Conservation (phyloP, 2,113 vertebrate genomes). For the Lanius collurio region DNA sequence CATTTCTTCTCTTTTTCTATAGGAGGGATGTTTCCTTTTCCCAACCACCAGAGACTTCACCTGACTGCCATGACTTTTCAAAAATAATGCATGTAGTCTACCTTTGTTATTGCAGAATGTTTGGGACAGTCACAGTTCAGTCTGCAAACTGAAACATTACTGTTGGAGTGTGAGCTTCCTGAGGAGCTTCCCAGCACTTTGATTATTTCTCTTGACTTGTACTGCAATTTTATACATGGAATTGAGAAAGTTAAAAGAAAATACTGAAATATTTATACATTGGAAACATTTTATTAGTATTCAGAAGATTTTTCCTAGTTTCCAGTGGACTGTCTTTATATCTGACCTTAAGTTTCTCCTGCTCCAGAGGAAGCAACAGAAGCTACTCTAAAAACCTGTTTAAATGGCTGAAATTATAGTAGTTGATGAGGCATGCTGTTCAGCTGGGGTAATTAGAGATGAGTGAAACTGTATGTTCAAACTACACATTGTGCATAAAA, state of each 20-base stretch:
- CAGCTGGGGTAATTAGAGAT: not conserved
- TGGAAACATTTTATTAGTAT: not conserved
- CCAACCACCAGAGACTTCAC: not conserved
- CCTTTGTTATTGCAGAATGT: not conserved
- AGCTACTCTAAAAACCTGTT: not conserved
- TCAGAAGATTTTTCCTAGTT: not conserved
- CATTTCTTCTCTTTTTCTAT: not conserved
- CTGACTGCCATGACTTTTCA: not conserved
- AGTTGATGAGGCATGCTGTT: not conserved
- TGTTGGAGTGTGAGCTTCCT: not conserved
- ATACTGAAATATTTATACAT: not conserved
- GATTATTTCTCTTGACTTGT: not conserved
- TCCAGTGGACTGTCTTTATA: not conserved
- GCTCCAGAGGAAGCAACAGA: not conserved
- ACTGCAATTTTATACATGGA: not conserved
- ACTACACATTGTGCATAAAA: not conserved
- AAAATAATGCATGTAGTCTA: not conserved
- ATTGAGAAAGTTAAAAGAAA: not conserved
- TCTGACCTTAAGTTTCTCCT: not conserved
- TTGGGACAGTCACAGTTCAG: not conserved
- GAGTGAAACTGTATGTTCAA: not conserved
- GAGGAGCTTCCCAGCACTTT: not conserved
- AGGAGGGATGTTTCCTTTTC: not conserved
- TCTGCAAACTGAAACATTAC: not conserved
- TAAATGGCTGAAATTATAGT: not conserved